phyloP scores from a whole-genome alignment of 1,140 invertebrate genomes.

The Batillaria attramentaria region DNA sequence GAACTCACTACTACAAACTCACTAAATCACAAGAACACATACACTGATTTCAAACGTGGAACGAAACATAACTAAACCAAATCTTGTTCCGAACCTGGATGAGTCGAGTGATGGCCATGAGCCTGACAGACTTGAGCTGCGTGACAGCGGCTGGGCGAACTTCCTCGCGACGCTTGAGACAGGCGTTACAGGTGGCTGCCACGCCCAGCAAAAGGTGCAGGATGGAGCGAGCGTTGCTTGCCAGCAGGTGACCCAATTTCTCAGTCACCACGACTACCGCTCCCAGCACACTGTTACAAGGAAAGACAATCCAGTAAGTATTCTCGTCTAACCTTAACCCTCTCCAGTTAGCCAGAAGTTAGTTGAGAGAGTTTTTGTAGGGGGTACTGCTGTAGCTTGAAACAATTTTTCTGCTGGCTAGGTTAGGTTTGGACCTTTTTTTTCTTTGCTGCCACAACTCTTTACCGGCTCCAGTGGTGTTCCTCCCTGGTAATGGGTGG shows the following conservation, averaged over 20 bases:
- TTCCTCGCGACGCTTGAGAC: slow-evolving; percentile 72
- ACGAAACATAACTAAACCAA: neutral
- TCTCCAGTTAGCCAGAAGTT: no score
- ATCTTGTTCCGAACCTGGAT: slow-evolving; percentile 58
- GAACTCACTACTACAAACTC: neutral
- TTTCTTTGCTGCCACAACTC: no score
- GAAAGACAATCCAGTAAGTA: slow-evolving; percentile 4
- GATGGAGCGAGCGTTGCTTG: slow-evolving; percentile 79
- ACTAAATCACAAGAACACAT: neutral
- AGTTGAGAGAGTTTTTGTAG: no score
- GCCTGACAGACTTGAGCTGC: slow-evolving; percentile 79
- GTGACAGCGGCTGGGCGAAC: slow-evolving; percentile 63
- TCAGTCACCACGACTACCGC: slow-evolving; percentile 86
- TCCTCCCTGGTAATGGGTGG: no score
- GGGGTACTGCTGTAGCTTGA: no score
- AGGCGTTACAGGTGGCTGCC: slow-evolving; percentile 76
- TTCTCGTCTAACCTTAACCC: neutral
- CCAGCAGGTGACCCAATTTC: slow-evolving; percentile 86
- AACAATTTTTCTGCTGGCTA: no score
- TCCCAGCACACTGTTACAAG: slow-evolving; percentile 77
- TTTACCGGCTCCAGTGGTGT: no score
- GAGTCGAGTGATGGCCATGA: slow-evolving; percentile 59
- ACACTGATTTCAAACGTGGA: no score
- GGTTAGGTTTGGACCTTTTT: no score
- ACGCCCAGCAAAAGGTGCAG: slow-evolving; percentile 83